Percentiles rank a stretch among this genome's conserved stretches.
Conservation (phyloP, 2,113 vertebrate genomes). For the Pedetes capensis region DNA sequence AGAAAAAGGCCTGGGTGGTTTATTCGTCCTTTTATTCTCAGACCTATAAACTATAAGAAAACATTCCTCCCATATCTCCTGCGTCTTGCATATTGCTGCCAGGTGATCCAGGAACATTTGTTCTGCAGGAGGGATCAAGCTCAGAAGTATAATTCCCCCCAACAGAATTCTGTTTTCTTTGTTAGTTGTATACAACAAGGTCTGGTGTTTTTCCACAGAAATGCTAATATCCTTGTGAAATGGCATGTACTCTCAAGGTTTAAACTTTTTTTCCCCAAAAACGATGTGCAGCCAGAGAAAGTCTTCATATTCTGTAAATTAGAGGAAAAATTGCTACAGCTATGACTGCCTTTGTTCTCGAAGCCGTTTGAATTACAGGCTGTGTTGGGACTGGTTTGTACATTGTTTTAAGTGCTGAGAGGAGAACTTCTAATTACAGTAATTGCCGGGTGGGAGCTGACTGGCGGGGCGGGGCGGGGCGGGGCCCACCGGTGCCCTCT, state of each 20-base stretch:
- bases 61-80: background rate
- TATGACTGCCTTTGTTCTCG: slow-evolving; percentile 58
- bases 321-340: slow-evolving; percentile 60
- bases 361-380: slow-evolving; percentile 50
- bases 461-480: slow-evolving; percentile 45
- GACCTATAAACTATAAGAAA: background rate
- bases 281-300: slow-evolving; percentile 26
- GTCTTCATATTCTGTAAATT: slow-evolving; percentile 58
- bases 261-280: slow-evolving; percentile 5
- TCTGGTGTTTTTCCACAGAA: slow-evolving; percentile 34
- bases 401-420: slow-evolving; percentile 65
- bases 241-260: background rate
- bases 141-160: background rate
- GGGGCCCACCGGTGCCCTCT: background rate
- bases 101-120: background rate
- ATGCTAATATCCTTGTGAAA: background rate
- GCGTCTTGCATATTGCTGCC: background rate
- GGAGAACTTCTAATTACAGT: slow-evolving; percentile 72
- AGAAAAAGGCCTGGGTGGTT: background rate
- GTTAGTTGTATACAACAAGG: background rate
- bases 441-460: slow-evolving; percentile 64
- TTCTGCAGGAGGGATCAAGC: background rate
- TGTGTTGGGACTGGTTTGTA: slow-evolving; percentile 71
- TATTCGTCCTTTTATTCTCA: background rate
- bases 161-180: background rate